phyloP scores from a whole-genome alignment of 2,797 vertebrate genomes.

The Varecia variegata region DNA sequence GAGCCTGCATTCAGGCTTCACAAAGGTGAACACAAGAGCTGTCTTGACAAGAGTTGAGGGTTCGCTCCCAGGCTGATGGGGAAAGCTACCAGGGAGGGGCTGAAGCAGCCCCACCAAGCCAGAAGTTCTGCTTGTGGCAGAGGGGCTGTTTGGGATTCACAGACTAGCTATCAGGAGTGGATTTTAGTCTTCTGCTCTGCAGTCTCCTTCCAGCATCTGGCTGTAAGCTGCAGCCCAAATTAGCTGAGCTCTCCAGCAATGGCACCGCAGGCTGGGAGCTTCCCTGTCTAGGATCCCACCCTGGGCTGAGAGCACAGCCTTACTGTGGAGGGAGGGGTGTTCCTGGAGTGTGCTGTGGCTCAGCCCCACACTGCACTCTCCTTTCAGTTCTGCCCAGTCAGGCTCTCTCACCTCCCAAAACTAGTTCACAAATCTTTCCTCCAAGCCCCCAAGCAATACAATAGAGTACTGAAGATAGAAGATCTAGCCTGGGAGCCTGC shows the following conservation, averaged over 20 bases:
- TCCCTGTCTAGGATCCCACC: neutral
- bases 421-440: neutral
- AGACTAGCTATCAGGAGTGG: neutral
- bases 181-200: neutral
- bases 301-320: neutral
- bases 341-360: neutral
- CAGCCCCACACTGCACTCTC: neutral
- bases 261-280: neutral
- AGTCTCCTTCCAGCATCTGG: neutral
- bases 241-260: neutral
- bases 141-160: neutral
- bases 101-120: neutral
- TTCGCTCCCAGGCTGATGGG: no score
- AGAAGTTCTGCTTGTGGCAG: neutral
- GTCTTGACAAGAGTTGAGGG: no score
- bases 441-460: neutral
- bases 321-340: neutral
- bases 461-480: neutral
- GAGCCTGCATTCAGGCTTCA: no score
- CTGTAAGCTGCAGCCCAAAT: neutral
- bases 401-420: neutral
- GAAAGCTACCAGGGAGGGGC: no score
- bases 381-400: neutral
- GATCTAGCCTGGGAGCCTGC: neutral
- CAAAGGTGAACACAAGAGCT: no score